Evolutionary conservation across 2,888 invertebrate genomes (phyloP).

Genomic region (Venustoraphidia nigricollis): DNA sequence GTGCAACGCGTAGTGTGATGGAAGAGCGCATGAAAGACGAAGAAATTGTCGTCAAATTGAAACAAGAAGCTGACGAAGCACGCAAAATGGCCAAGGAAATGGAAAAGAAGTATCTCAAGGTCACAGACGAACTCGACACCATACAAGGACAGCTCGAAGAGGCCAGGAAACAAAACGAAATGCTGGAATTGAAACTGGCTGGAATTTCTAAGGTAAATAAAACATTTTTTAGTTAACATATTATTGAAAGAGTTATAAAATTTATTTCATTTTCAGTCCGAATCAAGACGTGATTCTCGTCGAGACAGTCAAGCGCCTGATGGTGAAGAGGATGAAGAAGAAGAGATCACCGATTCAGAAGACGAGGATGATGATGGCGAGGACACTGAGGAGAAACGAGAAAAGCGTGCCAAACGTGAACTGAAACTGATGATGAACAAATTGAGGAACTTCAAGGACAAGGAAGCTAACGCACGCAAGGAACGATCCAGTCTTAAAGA

Average conservation of each 20-base stretch:
- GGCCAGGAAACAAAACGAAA: constrained; percentile 57
- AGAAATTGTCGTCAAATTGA: constrained; percentile 49
- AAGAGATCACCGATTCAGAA: constrained; percentile 41
- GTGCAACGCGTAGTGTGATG: constrained; percentile 7
- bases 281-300: constrained; percentile 14
- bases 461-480: constrained; percentile 54
- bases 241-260: neutral
- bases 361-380: constrained; percentile 46
- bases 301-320: constrained; percentile 27
- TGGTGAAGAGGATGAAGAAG: constrained; percentile 36
- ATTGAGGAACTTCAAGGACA: constrained; percentile 39
- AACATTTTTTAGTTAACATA: neutral
- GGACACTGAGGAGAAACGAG: constrained; percentile 46
- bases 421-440: constrained; percentile 45
- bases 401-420: constrained; percentile 45
- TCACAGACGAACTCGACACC: constrained; percentile 60
- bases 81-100: constrained; percentile 65
- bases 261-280: neutral
- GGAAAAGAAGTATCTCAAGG: constrained; percentile 62
- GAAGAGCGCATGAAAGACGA: constrained; percentile 28
- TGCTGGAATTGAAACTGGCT: constrained; percentile 61
- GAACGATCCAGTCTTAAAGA: constrained; percentile 65
- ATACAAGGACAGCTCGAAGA: constrained; percentile 65
- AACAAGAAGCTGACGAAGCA: constrained; percentile 59
- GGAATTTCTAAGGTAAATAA: constrained; percentile 41